These are phyloP conservation scores for Dendroctonus valens DNA, from an alignment of 1,140 invertebrate species.

Conservation along the genomic window DNA sequence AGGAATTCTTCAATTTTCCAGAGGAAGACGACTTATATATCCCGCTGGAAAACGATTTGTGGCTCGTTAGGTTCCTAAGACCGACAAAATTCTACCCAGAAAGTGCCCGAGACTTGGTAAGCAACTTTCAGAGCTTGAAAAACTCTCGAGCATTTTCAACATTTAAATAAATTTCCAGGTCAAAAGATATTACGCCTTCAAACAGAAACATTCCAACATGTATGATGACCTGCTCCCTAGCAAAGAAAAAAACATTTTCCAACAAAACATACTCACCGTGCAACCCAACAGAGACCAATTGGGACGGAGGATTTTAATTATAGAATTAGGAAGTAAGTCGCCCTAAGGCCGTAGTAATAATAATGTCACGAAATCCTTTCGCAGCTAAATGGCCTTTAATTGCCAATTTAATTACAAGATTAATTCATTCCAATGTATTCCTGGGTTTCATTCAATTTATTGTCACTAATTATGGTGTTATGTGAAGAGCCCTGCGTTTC, in stretches of 20 bases:
- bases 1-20: constrained; percentile 45
- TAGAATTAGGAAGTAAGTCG: constrained; percentile 74
- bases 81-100: constrained; percentile 81
- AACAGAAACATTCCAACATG: constrained; percentile 70
- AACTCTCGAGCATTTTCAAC: neutral
- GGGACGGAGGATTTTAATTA: constrained; percentile 69
- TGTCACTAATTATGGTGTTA: too few relatives aligned
- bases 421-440: too few relatives aligned
- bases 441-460: too few relatives aligned
- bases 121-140: constrained; percentile 9
- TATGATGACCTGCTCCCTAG: constrained; percentile 70
- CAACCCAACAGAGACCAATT: constrained; percentile 72
- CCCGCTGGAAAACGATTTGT: constrained; percentile 69
- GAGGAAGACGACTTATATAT: constrained; percentile 68
- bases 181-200: constrained; percentile 77
- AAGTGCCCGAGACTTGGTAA: constrained; percentile 69
- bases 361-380: too few relatives aligned
- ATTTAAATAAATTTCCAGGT: constrained; percentile 54
- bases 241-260: constrained; percentile 72
- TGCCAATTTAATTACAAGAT: too few relatives aligned
- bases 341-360: too few relatives aligned
- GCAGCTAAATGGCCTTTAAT: too few relatives aligned
- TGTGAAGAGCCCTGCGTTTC: too few relatives aligned
- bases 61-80: constrained; percentile 71
- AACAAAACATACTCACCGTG: constrained; percentile 73